phyloP scores from a whole-genome alignment of 2,888 invertebrate species.

The Sepiola atlantica region DNA sequence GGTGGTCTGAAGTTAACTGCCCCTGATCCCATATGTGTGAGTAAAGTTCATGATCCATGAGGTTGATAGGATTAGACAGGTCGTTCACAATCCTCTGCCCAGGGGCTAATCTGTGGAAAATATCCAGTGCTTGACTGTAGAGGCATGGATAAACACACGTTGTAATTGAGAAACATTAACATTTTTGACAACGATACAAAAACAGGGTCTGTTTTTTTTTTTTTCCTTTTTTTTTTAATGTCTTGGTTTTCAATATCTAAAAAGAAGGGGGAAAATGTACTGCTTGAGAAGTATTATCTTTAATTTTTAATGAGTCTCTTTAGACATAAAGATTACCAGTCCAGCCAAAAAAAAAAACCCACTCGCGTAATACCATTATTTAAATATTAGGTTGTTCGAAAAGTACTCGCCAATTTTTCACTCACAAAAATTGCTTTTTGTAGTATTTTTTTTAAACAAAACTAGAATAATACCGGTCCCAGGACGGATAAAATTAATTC shows the following conservation, averaged over 20 bases:
- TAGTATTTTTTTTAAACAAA: no score
- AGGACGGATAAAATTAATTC: no score
- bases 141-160: background rate
- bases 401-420: no score
- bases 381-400: no score
- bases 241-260: background rate
- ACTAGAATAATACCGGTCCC: no score
- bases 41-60: constrained; percentile 42
- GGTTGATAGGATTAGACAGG: constrained; percentile 32
- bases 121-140: constrained; percentile 25
- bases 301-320: no score
- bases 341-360: no score
- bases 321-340: no score
- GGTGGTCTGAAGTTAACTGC: constrained; percentile 38
- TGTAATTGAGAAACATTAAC: background rate
- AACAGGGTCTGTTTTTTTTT: background rate
- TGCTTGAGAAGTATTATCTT: no score
- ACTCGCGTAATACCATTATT: no score
- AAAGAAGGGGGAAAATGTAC: background rate
- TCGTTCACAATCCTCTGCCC: constrained; percentile 44
- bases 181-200: background rate
- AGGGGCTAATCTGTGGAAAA: constrained; percentile 43
- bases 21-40: constrained; percentile 45
- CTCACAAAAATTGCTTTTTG: no score
- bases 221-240: background rate